These are phyloP conservation scores for Dusona sp. DNA, from an alignment of 2,888 invertebrate species.

Conservation along the genomic window DNA sequence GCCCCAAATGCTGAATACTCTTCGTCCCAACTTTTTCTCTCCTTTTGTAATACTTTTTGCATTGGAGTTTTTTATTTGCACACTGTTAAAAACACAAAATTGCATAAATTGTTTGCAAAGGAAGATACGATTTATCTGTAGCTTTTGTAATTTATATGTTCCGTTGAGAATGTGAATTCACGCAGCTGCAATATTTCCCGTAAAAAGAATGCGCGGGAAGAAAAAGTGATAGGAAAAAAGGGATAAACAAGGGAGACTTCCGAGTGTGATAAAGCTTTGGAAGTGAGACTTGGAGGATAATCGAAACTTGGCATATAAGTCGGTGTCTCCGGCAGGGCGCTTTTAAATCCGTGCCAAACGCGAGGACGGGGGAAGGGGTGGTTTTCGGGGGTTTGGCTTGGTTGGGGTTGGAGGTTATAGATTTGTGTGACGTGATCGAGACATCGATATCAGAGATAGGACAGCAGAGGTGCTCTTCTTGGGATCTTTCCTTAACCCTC, in stretches of 20 bases:
- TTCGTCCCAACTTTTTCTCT: background rate
- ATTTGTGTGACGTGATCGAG: slow-evolving; percentile 71
- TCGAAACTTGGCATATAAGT: slow-evolving; percentile 66
- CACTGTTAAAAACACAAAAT: background rate
- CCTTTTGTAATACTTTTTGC: background rate
- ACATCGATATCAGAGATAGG: slow-evolving; percentile 77
- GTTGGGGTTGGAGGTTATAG: slow-evolving; percentile 34
- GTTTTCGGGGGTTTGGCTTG: background rate
- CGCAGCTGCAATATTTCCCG: slow-evolving; percentile 5
- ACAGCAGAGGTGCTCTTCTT: slow-evolving; percentile 68
- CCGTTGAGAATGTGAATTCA: background rate
- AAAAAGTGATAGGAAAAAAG: slow-evolving; percentile 1
- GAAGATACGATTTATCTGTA: background rate
- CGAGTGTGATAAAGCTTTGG: slow-evolving; percentile 53
- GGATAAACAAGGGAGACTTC: slow-evolving; percentile 34
- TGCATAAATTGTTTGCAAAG: background rate
- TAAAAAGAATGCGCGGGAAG: background rate
- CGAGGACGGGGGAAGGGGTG: slow-evolving; percentile 14
- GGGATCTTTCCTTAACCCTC: slow-evolving; percentile 28
- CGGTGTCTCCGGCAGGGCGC: slow-evolving; percentile 35
- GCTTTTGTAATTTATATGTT: background rate
- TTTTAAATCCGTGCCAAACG: slow-evolving; percentile 69
- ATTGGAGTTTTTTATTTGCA: background rate
- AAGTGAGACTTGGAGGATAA: slow-evolving; percentile 54
- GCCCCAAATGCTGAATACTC: background rate